Evolutionary conservation across 2,888 invertebrate species (phyloP).

Genomic region (Dimorphilus gyrociliatus): DNA sequence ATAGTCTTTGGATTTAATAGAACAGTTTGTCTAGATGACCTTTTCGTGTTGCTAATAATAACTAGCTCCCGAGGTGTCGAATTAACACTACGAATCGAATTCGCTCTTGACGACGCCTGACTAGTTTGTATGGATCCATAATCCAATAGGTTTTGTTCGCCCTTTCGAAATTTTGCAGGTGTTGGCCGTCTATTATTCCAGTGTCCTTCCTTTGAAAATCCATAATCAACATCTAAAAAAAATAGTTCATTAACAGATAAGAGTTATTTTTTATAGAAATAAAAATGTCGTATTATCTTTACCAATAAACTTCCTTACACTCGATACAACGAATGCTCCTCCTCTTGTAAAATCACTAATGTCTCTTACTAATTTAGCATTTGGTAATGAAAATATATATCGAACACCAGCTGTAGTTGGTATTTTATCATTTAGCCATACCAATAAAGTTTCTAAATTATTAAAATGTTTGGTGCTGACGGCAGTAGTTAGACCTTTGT

Average conservation of each 20-base stretch:
- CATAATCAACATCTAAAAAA: constrained; percentile 16
- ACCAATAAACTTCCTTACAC: constrained; percentile 67
- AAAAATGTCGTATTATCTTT: too few species aligned
- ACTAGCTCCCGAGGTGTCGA: constrained; percentile 42
- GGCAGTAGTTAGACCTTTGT: constrained; percentile 68
- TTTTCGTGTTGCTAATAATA: constrained; percentile 81
- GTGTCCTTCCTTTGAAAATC: constrained; percentile 15
- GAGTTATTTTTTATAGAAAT: too few species aligned
- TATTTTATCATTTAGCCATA: constrained; percentile 68
- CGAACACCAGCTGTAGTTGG: constrained; percentile 72
- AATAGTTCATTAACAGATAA: too few species aligned
- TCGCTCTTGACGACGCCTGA: neutral
- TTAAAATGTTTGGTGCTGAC: constrained; percentile 74
- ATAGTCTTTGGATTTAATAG: constrained; percentile 74
- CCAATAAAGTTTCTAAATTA: constrained; percentile 64
- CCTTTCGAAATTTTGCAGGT: constrained; percentile 14
- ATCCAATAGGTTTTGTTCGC: constrained; percentile 16
- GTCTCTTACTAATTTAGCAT: constrained; percentile 61
- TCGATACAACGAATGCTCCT: constrained; percentile 78
- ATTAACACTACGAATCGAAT: constrained; percentile 4
- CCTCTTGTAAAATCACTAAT: constrained; percentile 45
- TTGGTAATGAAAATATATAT: constrained; percentile 69
- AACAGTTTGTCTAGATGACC: constrained; percentile 46
- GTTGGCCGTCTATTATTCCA: constrained; percentile 15
- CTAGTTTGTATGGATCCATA: constrained; percentile 3